phyloP scores from a whole-genome alignment of 1,140 invertebrate species.

The Trialeurodes vaporariorum region DNA sequence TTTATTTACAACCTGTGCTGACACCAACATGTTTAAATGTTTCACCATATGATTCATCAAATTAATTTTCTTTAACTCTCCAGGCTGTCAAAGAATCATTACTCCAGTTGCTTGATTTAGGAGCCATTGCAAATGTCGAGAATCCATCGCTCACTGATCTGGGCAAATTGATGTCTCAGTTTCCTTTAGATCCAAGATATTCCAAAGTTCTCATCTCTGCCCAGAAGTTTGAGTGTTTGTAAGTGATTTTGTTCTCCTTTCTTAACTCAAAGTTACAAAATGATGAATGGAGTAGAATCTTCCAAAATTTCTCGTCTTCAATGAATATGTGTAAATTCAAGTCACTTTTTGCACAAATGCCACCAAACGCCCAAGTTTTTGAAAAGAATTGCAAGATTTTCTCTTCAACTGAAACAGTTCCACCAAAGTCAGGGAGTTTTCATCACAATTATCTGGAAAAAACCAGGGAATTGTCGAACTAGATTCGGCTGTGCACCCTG shows the following conservation, averaged over 20 bases:
- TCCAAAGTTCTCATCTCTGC: slow-evolving; percentile 72
- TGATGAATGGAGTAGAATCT: no score
- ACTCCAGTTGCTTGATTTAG: slow-evolving; percentile 56
- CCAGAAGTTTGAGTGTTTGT: slow-evolving; percentile 62
- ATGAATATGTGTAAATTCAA: no score
- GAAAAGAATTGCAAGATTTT: no score
- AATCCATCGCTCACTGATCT: slow-evolving; percentile 56
- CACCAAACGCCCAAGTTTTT: no score
- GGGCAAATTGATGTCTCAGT: slow-evolving; percentile 77
- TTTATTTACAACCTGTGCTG: no score
- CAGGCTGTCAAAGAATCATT: slow-evolving; percentile 50
- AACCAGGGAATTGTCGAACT: no score
- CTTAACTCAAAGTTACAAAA: background rate
- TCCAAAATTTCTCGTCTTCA: no score
- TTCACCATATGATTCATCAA: background rate
- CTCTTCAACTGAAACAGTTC: no score
- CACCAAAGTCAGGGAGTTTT: no score
- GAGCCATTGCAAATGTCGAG: slow-evolving; percentile 49
- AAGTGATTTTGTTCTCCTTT: slow-evolving; percentile 14
- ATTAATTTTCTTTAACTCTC: slow-evolving; percentile 9
- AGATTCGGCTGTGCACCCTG: no score
- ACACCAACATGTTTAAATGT: background rate
- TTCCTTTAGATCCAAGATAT: slow-evolving; percentile 85
- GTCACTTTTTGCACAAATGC: no score
- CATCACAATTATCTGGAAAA: no score